Percentiles rank a stretch among this genome's conserved stretches.
Evolutionary conservation across 2,888 invertebrate species (phyloP).

Genomic region (Adelognathus sp.): DNA sequence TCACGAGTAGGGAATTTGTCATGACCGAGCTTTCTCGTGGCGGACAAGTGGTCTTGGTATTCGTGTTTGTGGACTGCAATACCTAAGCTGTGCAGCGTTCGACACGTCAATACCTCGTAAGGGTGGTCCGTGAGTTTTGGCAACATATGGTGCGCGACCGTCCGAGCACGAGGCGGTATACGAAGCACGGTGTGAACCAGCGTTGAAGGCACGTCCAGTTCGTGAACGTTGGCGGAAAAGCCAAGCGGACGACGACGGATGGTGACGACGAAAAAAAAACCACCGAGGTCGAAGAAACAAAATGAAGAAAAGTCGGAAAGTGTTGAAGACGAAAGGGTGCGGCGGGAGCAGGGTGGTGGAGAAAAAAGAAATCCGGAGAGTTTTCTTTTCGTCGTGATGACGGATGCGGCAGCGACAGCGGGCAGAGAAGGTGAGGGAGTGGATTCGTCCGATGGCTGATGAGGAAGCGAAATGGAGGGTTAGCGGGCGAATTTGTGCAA

Average conservation of each 20-base stretch:
- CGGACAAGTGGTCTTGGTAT: background rate
- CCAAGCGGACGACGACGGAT: background rate
- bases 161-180: slow-evolving; percentile 6
- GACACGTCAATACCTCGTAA: slow-evolving; percentile 35
- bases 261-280: slow-evolving; percentile 25
- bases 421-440: background rate
- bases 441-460: slow-evolving; percentile 8
- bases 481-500: background rate
- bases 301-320: slow-evolving; percentile 39
- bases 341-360: slow-evolving; percentile 19
- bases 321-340: slow-evolving; percentile 26
- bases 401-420: slow-evolving; percentile 30
- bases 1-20: slow-evolving; percentile 42
- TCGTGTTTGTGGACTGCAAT: background rate
- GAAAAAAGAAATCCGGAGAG: slow-evolving; percentile 51
- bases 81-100: background rate
- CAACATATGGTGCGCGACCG: slow-evolving; percentile 59
- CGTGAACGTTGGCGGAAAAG: slow-evolving; percentile 27
- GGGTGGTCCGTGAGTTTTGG: slow-evolving; percentile 59
- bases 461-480: slow-evolving; percentile 4
- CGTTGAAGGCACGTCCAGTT: slow-evolving; percentile 50
- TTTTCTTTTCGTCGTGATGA: slow-evolving; percentile 42
- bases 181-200: slow-evolving; percentile 4
- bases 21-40: background rate
- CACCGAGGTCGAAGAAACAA: slow-evolving; percentile 52